Percentiles rank a stretch among this genome's conserved stretches.
These are phyloP conservation scores for Gila orcuttii DNA, from an alignment of 2,113 vertebrate species.

Conservation along the genomic window DNA sequence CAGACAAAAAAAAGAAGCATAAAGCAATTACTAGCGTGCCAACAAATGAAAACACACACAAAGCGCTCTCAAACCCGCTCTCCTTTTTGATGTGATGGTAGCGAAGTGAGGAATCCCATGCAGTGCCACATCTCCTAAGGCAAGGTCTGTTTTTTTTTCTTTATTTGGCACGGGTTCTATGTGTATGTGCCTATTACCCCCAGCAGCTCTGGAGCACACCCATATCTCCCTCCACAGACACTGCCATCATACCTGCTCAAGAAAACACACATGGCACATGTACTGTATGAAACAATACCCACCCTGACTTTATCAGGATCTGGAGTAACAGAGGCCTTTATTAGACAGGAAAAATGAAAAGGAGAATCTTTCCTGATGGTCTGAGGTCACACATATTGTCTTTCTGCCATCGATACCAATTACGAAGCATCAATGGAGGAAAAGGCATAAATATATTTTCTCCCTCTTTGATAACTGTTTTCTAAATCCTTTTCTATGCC, in stretches of 20 bases:
- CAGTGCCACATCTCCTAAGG: conserved; percentile 56
- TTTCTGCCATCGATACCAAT: conserved; percentile 44
- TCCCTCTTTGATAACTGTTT: background rate
- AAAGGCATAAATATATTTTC: background rate
- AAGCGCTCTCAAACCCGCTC: background rate
- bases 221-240: conserved; percentile 58
- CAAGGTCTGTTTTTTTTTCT: conserved; percentile 52
- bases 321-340: background rate
- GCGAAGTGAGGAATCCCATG: conserved; percentile 49
- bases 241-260: conserved; percentile 55
- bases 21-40: conserved; percentile 5
- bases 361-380: background rate
- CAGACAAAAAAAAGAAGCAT: background rate
- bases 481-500: conserved; percentile 18
- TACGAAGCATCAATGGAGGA: conserved; percentile 28
- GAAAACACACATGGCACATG: conserved; percentile 41
- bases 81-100: conserved; percentile 36
- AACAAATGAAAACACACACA: conserved; percentile 23
- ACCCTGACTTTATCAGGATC: background rate
- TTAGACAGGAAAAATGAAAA: background rate
- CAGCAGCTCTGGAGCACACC: conserved; percentile 53
- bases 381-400: background rate
- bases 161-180: conserved; percentile 59
- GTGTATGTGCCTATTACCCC: conserved; percentile 63
- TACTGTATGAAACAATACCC: conserved; percentile 18